Base-by-base conservation (phyloP, 2,113 vertebrate genomes). In the Scartelaos histophorus region DNA sequence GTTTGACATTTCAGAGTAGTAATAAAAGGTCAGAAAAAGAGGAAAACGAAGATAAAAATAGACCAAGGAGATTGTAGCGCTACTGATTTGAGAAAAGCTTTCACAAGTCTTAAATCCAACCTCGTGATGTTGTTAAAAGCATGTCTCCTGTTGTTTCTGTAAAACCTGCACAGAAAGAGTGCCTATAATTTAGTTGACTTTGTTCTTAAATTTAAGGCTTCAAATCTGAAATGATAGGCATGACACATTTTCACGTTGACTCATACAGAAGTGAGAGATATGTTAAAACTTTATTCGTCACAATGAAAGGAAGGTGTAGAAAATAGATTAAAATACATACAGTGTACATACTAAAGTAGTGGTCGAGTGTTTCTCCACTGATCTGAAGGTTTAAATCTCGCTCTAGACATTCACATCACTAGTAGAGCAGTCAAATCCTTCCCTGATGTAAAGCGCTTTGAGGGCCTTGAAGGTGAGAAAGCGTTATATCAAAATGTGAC, bases 161-260 rank as follows among this genome's bases (percentile, higher is more conserved):
- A 60, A 61, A 65, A 25, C 19, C 62, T 15, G 6, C 51, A 13
- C 16, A 24, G 17, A 22, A 0, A 13, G 46, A 16, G 66, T 7
- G 34, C 47, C 66, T 66, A 17, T 13, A 58, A 54, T 82, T 76
- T 67, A 51, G 29, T 70, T 51, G 65, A 35, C 57, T 66, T 54
- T 71, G 43, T 67, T 43, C 79, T 2, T 73, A 53, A 80, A 66
- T 54, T 54, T 54, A 69, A 81, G 66, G 76, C 46, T 79, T 82
- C 77, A 43, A 21, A 75, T 69, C 29, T 21, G 3, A 43, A 66
- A 78, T 22, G 70, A 75, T 25, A 72, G 54, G 81, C 69, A 10
- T n/a, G 76, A 72, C 60, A 78, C 72, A 67, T 75, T 51, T 47
- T 66, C 56, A 66, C 24, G 57, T 21, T 58, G 24, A 58, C 56